These are phyloP conservation scores for Nephila pilipes DNA, from an alignment of 1,140 invertebrate genomes.

Conservation along the genomic window DNA sequence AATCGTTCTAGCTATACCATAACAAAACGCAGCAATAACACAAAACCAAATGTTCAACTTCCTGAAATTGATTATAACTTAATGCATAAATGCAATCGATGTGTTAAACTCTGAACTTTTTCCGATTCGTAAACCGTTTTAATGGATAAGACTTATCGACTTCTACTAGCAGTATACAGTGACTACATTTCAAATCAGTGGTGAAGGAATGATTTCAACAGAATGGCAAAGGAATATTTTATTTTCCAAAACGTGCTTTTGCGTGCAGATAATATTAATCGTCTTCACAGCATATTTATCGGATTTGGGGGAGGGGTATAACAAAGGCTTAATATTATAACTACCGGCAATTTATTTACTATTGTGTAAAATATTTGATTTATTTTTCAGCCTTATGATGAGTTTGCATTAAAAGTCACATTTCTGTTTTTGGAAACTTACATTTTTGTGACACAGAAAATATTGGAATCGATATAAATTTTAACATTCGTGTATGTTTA, in stretches of 20 bases:
- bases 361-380: conserved; percentile 2
- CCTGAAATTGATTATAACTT: conserved; percentile 64
- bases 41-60: conserved; percentile 39
- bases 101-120: conserved; percentile 50
- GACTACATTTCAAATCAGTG: too few species aligned
- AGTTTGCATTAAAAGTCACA: neutral
- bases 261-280: conserved; percentile 42
- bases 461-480: neutral
- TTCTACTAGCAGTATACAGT: neutral
- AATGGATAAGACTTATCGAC: conserved; percentile 41
- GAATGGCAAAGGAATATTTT: neutral
- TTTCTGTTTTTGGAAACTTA: neutral
- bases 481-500: too few species aligned
- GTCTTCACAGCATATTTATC: conserved; percentile 38
- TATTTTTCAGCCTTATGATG: neutral
- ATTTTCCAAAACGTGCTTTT: neutral
- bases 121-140: conserved; percentile 48
- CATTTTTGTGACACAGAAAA: neutral
- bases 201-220: too few species aligned
- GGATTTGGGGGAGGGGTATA: neutral
- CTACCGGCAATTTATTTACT: conserved; percentile 12
- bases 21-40: neutral
- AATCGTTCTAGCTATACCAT: neutral
- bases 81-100: conserved; percentile 57
- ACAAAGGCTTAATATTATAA: conserved; percentile 21